Evolutionary conservation across 2,888 invertebrate genomes (phyloP).

Genomic region (Mamestra brassicae): DNA sequence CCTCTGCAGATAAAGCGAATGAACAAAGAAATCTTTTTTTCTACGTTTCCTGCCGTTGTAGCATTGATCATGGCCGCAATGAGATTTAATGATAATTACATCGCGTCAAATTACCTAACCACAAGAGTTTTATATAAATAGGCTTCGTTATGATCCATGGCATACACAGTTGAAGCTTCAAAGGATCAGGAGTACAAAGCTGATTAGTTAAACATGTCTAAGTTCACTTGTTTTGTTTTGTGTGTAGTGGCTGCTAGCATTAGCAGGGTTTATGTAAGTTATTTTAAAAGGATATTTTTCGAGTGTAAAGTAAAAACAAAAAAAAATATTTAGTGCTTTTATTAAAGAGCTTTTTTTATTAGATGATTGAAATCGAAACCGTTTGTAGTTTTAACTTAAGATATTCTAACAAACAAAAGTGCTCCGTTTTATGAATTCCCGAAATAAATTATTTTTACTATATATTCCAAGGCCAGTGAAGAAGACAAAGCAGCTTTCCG

Average conservation of each 20-base stretch:
- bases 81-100: conserved; percentile 60
- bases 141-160: conserved; percentile 12
- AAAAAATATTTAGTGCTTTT: too few species aligned
- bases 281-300: background rate
- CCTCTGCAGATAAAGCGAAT: conserved; percentile 5
- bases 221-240: conserved; percentile 41
- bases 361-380: background rate
- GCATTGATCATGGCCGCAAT: conserved; percentile 42
- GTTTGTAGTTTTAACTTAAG: background rate
- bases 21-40: conserved; percentile 43
- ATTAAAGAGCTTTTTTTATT: too few species aligned
- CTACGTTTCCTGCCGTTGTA: conserved; percentile 35
- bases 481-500: conserved; percentile 51
- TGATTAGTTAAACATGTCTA: conserved; percentile 46
- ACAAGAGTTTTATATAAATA: conserved; percentile 58
- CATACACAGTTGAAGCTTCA: conserved; percentile 51
- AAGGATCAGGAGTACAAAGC: conserved; percentile 32
- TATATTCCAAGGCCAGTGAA: conserved; percentile 33
- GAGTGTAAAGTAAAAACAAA: too few species aligned
- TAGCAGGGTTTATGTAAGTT: conserved; percentile 52
- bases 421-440: background rate
- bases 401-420: background rate
- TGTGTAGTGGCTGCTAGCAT: conserved; percentile 48
- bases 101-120: conserved; percentile 35
- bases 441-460: background rate